Evolutionary conservation across 2,888 invertebrate species (phyloP).

Genomic region (Ennomos erosarius): DNA sequence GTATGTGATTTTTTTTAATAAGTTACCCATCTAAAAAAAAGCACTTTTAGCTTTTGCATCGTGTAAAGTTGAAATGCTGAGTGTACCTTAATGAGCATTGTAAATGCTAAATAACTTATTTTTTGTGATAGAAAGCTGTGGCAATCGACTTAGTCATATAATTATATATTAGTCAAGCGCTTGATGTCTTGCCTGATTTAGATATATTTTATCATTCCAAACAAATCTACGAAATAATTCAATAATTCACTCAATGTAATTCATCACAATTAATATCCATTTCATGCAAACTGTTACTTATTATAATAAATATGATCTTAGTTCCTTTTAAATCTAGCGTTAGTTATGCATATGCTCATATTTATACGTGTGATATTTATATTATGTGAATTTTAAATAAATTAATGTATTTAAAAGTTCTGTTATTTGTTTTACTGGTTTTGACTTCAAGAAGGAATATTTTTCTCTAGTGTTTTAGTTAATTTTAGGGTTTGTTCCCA

Average conservation of each 20-base stretch:
- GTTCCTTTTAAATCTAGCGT: constrained; percentile 46
- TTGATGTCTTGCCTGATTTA: constrained; percentile 39
- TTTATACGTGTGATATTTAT: constrained; percentile 53
- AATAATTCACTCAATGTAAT: constrained; percentile 19
- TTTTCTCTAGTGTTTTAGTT: no score
- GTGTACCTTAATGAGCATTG: constrained; percentile 21
- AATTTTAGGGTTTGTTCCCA: no score
- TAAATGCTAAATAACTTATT: constrained; percentile 24
- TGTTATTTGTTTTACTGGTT: not conserved
- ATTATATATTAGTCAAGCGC: constrained; percentile 34
- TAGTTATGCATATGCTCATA: constrained; percentile 32
- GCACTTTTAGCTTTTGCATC: not conserved
- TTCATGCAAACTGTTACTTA: constrained; percentile 4
- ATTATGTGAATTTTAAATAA: constrained; percentile 59
- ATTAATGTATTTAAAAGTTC: constrained; percentile 37
- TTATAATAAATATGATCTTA: constrained; percentile 7
- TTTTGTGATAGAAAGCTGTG: constrained; percentile 27
- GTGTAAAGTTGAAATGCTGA: constrained; percentile 4
- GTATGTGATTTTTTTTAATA: no score
- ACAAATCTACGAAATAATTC: constrained; percentile 13
- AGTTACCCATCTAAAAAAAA: no score
- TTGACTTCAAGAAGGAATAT: no score
- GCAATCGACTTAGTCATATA: constrained; percentile 3
- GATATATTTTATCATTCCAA: constrained; percentile 34
- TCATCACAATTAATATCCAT: constrained; percentile 16